phyloP scores from a whole-genome alignment of 1,140 invertebrate genomes.

The Yoshiicerus persimilis region DNA sequence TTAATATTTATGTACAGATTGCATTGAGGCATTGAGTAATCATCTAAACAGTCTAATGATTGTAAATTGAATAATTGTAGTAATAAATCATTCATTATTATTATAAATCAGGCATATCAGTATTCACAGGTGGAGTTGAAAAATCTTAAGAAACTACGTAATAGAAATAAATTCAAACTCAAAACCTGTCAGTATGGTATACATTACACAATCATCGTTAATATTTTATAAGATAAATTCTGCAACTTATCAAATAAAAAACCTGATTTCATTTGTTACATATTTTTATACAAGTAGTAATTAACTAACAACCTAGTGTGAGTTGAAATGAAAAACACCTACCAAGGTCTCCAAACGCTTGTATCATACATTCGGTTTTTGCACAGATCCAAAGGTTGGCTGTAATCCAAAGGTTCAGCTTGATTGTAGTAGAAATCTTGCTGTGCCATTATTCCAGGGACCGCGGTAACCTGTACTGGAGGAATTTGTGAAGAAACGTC shows the following conservation, averaged over 20 bases:
- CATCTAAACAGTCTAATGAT: neutral
- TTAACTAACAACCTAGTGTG: no score
- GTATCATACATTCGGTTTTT: conserved; percentile 14
- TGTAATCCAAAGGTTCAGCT: neutral
- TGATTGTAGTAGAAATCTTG: conserved; percentile 9
- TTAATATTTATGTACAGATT: neutral
- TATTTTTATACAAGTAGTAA: neutral
- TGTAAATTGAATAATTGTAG: conserved; percentile 20
- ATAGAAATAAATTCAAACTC: neutral
- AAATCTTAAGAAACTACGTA: neutral
- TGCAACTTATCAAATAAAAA: neutral
- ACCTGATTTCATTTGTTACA: no score
- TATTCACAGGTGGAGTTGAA: conserved; percentile 10
- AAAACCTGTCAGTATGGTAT: neutral
- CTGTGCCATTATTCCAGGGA: neutral
- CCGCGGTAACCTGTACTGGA: neutral
- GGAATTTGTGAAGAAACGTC: neutral
- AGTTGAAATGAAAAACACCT: neutral
- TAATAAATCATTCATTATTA: neutral
- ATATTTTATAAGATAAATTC: neutral
- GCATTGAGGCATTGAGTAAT: neutral
- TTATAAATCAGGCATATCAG: neutral
- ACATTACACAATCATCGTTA: neutral
- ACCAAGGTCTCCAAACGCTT: conserved; percentile 7
- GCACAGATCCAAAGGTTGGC: neutral